Base-by-base conservation (phyloP, 2,113 vertebrate genomes). In the Arenaria interpres region DNA sequence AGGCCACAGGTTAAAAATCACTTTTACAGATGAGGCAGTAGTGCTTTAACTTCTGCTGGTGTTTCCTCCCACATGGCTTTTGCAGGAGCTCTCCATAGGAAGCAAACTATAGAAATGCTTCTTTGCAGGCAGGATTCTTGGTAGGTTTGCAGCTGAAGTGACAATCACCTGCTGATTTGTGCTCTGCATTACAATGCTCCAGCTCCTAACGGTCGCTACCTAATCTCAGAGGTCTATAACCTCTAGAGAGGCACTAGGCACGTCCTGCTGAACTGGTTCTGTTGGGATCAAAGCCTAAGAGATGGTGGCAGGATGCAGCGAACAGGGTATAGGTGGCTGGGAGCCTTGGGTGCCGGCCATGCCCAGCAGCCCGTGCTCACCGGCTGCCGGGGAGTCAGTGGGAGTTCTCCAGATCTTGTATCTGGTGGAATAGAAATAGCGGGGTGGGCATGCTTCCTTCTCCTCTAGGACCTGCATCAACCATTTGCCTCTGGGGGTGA, bases 401-500 rank as follows among this genome's bases (percentile, higher is more conserved):
- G 45, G 43, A 59, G 23, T 43, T 51, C 39, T 62, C 16, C 5
- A 2, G 51, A 6, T 39, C 25, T 8, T 0, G 0, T 62, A 4
- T 45, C 19, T 43, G n/a, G 60, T 43, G 59, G n/a, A 23, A 14
- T 1, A n/a, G 50, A 28, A 62, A 13, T 2, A 56, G 41, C 4
- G 16, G 37, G 92, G 37, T 30, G 28, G 64, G 28, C 14, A n/a
- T 59, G 15, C 24, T 27, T 39, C 35, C 37, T 81, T 14, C 20
- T 68, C 4, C 33, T 46, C 5, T 6, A 24, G 74, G 67, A 24
- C n/a, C 64, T 24, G 30, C 8, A 1, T 28, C 3, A 1, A 12
- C 25, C 0, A 0, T 37, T n/a, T 48, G 16, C 37, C 22, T 28
- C 23, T 1, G 16, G 24, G 59, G 23, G 4, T 22, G 35, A 19